Evolutionary conservation across 2,113 vertebrate genomes (phyloP), one percentile per base, ranked within the genome.

Genomic region (Tonatia bakeri): DNA sequence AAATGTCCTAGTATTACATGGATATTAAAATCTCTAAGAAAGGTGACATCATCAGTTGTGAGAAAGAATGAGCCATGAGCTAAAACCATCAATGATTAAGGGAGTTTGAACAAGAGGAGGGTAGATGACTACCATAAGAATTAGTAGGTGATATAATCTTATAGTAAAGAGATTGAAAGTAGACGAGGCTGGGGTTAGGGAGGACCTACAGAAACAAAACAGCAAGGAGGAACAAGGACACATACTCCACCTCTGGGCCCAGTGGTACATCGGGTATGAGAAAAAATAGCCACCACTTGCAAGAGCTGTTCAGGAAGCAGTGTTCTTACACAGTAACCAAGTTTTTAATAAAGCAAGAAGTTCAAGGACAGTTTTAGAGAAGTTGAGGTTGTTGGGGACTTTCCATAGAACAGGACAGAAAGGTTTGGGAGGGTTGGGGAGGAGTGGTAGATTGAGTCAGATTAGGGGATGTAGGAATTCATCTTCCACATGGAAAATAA

Each of bases 361-460:
- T 84, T 84, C 61, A 95, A 79, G 77, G 5, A 56, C 73, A 87
- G 36, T 64, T 91, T 94, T 91, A 24, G 47, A 73, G 70, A 88
- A 79, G 40, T 38, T 76, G 28, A 89, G n/a, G 33, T 61, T 64
- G 7, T 75, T 45, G 43, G 82, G 28, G 24, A 65, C 89, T 89
- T 85, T 94, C 2, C 33, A 94, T n/a, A 91, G 16, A 95, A 54
- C 36, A 36, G 64, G 20, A 56, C 7, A 79, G 61, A 95, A 56
- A 52, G 1, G 19, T 93, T 82, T 89, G 52, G 26, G 22, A 67
- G 12, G 9, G 4, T 54, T 45, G 50, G 54, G 31, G 43, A 87
- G 24, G 15, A 26, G 52, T 82, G 36, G 50, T 54, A 81, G 43
- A 38, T 31, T 79, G 50, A 85, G n/a, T 52, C 61, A 76, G 17